Conservation (phyloP, 2,888 invertebrate genomes). For the Thumatha senex region DNA sequence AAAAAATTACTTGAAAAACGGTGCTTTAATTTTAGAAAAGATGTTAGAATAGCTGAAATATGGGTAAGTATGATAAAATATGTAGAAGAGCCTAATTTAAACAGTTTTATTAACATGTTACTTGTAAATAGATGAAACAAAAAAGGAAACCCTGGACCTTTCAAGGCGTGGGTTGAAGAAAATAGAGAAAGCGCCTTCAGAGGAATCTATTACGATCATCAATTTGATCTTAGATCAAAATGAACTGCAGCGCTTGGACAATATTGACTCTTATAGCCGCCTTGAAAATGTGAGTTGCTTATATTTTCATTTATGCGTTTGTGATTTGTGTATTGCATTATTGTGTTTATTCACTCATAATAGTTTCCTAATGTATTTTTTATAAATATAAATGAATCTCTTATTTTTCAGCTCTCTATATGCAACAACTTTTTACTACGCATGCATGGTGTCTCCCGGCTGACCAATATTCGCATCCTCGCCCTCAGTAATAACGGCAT, state of each 20-base stretch:
- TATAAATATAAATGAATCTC: background rate
- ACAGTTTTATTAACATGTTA: conserved; percentile 3
- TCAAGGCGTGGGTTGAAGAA: conserved; percentile 92
- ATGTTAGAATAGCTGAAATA: conserved; percentile 51
- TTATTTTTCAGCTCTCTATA: conserved; percentile 88
- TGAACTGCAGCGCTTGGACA: conserved; percentile 93
- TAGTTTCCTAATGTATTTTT: too few relatives aligned
- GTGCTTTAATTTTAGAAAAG: conserved; percentile 48
- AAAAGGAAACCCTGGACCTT: conserved; percentile 87
- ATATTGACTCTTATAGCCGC: conserved; percentile 91
- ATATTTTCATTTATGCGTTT: conserved; percentile 10
- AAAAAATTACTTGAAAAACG: conserved; percentile 12
- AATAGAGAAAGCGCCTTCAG: conserved; percentile 88
- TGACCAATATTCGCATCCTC: conserved; percentile 90
- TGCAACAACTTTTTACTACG: conserved; percentile 93
- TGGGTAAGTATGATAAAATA: conserved; percentile 53
- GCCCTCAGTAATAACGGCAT: conserved; percentile 95
- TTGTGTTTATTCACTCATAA: too few relatives aligned
- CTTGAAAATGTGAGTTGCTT: conserved; percentile 86
- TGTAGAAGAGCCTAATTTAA: background rate
- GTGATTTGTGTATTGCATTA: background rate
- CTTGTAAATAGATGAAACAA: conserved; percentile 44
- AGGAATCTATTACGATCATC: conserved; percentile 86
- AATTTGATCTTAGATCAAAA: conserved; percentile 93
- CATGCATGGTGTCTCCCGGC: conserved; percentile 93